These are phyloP conservation scores for Trissoscelio sp. DNA, from an alignment of 2,888 invertebrate species.

Conservation along the genomic window DNA sequence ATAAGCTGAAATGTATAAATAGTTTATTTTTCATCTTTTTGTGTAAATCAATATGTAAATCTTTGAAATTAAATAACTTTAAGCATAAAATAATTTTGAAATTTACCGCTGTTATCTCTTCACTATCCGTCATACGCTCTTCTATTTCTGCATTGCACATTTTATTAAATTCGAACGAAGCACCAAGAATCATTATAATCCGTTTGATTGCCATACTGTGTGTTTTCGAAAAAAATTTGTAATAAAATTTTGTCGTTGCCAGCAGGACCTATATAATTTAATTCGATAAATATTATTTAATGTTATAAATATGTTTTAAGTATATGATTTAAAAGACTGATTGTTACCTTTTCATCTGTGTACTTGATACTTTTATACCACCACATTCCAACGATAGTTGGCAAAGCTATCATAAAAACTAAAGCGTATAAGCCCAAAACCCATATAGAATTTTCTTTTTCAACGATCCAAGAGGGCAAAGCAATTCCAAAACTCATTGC, in stretches of 20 bases:
- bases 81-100: neutral
- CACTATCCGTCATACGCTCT: conserved; percentile 96
- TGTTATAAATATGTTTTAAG: too few relatives aligned
- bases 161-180: conserved; percentile 98
- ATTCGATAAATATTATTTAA: too few relatives aligned
- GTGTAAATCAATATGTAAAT: neutral
- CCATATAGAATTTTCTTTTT: conserved; percentile 99
- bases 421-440: conserved; percentile 97
- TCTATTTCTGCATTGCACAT: conserved; percentile 97
- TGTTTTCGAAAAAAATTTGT: conserved; percentile 97
- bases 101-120: conserved; percentile 94
- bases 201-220: conserved; percentile 97
- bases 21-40: too few relatives aligned
- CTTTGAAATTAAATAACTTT: neutral
- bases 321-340: neutral
- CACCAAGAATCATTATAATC: conserved; percentile 97
- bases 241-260: conserved; percentile 98
- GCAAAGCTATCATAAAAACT: conserved; percentile 98
- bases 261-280: conserved; percentile 88
- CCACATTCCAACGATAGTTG: conserved; percentile 97
- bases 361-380: conserved; percentile 99
- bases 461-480: conserved; percentile 99
- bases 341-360: conserved; percentile 93
- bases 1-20: conserved; percentile 88
- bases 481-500: conserved; percentile 99